Conservation (phyloP, 1,140 invertebrate species). For the Camponotus pennsylvanicus region DNA sequence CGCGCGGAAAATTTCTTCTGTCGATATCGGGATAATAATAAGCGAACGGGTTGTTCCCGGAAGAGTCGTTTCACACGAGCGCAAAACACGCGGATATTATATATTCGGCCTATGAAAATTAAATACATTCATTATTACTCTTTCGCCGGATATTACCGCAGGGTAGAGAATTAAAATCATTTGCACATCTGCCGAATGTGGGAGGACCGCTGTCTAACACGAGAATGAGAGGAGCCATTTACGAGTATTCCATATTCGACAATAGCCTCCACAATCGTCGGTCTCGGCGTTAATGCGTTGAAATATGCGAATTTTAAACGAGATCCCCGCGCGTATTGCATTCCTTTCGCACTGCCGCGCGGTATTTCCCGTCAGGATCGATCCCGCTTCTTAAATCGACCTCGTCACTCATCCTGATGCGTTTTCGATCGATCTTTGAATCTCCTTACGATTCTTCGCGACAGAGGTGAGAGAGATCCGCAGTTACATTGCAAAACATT, state of each 20-base stretch:
- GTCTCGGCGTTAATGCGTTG: slow-evolving; percentile 56
- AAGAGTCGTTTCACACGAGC: not conserved
- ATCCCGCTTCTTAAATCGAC: slow-evolving; percentile 58
- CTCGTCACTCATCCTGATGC: slow-evolving; percentile 79
- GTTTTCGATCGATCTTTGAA: slow-evolving; percentile 80
- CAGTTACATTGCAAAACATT: slow-evolving; percentile 5
- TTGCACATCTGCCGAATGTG: not conserved
- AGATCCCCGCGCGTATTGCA: slow-evolving; percentile 79
- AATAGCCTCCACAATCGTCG: slow-evolving; percentile 35
- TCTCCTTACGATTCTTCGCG: slow-evolving; percentile 36
- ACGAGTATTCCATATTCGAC: slow-evolving; percentile 13
- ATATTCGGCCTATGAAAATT: slow-evolving; percentile 24
- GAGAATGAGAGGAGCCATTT: slow-evolving; percentile 10
- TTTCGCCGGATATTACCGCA: slow-evolving; percentile 4
- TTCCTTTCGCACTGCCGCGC: slow-evolving; percentile 74
- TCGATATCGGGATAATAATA: slow-evolving; percentile 2
- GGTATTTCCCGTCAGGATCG: slow-evolving; percentile 69
- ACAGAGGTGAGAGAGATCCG: slow-evolving; percentile 8
- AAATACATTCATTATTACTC: slow-evolving; percentile 30
- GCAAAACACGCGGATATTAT: slow-evolving; percentile 5
- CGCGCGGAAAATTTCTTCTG: not conserved
- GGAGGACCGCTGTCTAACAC: not conserved
- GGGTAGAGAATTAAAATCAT: slow-evolving; percentile 42
- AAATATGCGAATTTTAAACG: slow-evolving; percentile 74
- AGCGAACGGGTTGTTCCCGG: not conserved